Evolutionary conservation across 1,140 invertebrate species (phyloP).

Genomic region (Drosophila albomicans): DNA sequence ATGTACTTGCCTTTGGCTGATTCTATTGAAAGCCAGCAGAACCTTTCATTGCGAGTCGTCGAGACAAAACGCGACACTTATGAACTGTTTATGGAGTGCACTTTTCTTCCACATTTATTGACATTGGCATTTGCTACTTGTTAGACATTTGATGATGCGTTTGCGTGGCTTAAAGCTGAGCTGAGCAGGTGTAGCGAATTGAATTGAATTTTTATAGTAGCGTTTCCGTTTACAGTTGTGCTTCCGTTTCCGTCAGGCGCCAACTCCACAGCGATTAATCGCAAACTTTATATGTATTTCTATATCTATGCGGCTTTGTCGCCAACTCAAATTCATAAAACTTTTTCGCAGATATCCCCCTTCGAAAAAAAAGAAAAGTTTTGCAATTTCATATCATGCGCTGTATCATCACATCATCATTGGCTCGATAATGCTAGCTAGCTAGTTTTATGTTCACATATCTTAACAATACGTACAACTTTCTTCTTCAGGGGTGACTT

Average conservation of each 20-base stretch:
- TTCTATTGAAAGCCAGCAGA: conserved; percentile 42
- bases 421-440: conserved; percentile 70
- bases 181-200: conserved; percentile 4
- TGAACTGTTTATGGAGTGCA: conserved; percentile 62
- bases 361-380: conserved; percentile 62
- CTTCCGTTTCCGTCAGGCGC: conserved; percentile 73
- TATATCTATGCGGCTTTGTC: conserved; percentile 55
- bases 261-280: conserved; percentile 73
- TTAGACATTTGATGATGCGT: conserved; percentile 18
- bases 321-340: conserved; percentile 68
- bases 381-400: conserved; percentile 75
- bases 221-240: conserved; percentile 22
- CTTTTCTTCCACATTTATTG: conserved; percentile 26
- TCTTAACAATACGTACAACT: conserved; percentile 57
- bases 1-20: conserved; percentile 40
- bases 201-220: conserved; percentile 12
- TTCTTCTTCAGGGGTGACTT: conserved; percentile 2
- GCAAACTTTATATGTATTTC: conserved; percentile 41
- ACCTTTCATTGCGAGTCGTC: conserved; percentile 27
- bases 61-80: conserved; percentile 68
- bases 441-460: conserved; percentile 76
- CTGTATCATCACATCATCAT: conserved; percentile 82
- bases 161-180: neutral
- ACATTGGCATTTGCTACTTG: conserved; percentile 9
- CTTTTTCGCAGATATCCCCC: conserved; percentile 48